Evolutionary conservation across 2,888 invertebrate genomes (phyloP).

Genomic region (Flabesymbios commensalis): DNA sequence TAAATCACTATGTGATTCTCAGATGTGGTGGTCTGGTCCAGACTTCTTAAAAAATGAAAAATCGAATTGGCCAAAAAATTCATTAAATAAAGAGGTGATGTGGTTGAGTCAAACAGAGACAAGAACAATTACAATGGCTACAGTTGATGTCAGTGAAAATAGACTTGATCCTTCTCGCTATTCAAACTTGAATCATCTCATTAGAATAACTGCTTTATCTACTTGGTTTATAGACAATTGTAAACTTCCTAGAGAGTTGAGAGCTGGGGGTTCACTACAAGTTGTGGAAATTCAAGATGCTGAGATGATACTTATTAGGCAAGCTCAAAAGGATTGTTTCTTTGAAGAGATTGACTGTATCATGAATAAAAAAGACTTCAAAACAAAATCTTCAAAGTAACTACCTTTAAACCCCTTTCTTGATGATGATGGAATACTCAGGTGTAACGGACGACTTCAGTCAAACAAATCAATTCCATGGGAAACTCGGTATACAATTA

Average conservation of each 20-base stretch:
- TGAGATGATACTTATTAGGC: slow-evolving; percentile 4
- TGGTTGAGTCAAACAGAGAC: neutral
- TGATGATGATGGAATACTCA: slow-evolving; percentile 14
- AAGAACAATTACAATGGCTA: neutral
- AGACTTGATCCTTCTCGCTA: slow-evolving; percentile 10
- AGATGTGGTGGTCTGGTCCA: slow-evolving; percentile 3
- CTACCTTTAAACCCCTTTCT: slow-evolving; percentile 9
- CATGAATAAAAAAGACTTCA: neutral
- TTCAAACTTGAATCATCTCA: slow-evolving; percentile 15
- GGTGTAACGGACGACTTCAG: slow-evolving; percentile 2
- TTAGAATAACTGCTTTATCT: slow-evolving; percentile 12
- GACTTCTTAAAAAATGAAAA: neutral
- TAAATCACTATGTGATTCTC: neutral
- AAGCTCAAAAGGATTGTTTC: slow-evolving; percentile 15
- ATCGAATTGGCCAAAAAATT: neutral
- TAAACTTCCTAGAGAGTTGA: neutral
- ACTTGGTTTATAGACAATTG: slow-evolving; percentile 19
- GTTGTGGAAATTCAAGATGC: slow-evolving; percentile 6
- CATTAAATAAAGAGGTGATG: neutral
- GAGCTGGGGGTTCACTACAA: slow-evolving; percentile 3
- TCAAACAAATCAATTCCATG: slow-evolving; percentile 7
- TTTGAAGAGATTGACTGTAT: slow-evolving; percentile 8
- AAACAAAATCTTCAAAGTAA: slow-evolving; percentile 1
- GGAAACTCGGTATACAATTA: neutral
- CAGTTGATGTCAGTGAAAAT: neutral